Evolutionary conservation across 2,113 vertebrate species (phyloP).

Genomic region (Acanthisitta chloris): DNA sequence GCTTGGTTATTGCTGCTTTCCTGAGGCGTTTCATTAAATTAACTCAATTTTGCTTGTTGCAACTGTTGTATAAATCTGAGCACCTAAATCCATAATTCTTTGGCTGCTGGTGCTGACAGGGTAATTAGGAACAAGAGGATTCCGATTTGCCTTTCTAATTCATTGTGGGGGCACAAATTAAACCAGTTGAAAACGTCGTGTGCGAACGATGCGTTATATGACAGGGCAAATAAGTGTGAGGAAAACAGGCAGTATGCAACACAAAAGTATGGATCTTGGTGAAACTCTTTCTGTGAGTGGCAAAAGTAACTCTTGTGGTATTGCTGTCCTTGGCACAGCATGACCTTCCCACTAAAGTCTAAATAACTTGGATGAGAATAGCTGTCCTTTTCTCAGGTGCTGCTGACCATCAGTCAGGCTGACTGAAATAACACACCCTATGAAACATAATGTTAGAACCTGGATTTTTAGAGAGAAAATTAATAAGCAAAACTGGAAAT

Average conservation of each 20-base stretch:
- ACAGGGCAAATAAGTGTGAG: not conserved
- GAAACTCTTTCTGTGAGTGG: slow-evolving; percentile 30
- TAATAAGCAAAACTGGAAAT: slow-evolving; percentile 38
- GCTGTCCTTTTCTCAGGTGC: slow-evolving; percentile 9
- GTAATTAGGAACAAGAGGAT: slow-evolving; percentile 15
- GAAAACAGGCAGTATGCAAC: not conserved
- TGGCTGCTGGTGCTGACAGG: slow-evolving; percentile 11
- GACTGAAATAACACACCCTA: slow-evolving; percentile 21
- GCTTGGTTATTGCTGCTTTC: not conserved
- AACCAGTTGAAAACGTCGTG: not conserved
- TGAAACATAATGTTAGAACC: slow-evolving; percentile 39
- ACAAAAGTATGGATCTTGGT: not conserved
- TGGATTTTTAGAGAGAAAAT: slow-evolving; percentile 31
- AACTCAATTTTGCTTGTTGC: not conserved
- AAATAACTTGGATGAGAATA: slow-evolving; percentile 35
- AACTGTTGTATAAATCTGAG: not conserved
- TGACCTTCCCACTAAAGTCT: slow-evolving; percentile 41
- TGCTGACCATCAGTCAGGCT: slow-evolving; percentile 34
- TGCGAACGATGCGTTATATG: not conserved
- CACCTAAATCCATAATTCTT: slow-evolving; percentile 19
- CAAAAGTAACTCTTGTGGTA: slow-evolving; percentile 22
- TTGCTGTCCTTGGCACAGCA: slow-evolving; percentile 55
- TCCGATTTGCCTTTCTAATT: slow-evolving; percentile 20
- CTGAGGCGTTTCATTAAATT: not conserved
- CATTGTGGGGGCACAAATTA: not conserved